Conservation (phyloP, 1,140 invertebrate genomes). For the Apolygus lucorum region DNA sequence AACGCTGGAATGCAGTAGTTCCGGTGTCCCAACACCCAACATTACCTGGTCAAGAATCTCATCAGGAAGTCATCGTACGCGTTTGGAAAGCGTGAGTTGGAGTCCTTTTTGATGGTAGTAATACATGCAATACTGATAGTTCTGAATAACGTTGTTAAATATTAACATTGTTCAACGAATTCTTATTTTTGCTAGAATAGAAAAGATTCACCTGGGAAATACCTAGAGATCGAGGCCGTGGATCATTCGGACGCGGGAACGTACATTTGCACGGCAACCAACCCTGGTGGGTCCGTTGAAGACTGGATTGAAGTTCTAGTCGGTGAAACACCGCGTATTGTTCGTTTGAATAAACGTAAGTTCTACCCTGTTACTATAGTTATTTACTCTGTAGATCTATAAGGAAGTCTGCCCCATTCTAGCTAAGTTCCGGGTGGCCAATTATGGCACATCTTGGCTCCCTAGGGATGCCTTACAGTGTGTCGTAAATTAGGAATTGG, state of each 20-base stretch:
- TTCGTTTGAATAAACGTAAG: no score
- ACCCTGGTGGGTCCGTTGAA: slow-evolving; percentile 22
- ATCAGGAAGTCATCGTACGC: no score
- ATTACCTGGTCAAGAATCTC: slow-evolving; percentile 68
- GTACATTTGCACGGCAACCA: slow-evolving; percentile 31
- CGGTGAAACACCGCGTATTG: neutral
- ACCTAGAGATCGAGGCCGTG: slow-evolving; percentile 31
- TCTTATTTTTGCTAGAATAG: neutral
- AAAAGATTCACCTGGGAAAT: neutral
- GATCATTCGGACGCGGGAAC: slow-evolving; percentile 29
- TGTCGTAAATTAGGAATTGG: no score
- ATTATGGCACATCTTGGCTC: no score
- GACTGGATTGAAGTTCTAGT: slow-evolving; percentile 21
- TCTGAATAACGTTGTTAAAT: no score
- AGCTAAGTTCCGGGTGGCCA: no score
- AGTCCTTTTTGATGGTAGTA: no score
- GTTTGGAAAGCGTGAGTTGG: neutral
- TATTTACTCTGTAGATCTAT: no score
- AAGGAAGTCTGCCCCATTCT: no score
- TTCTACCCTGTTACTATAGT: no score
- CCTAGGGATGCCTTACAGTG: no score
- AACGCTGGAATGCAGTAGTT: slow-evolving; percentile 33
- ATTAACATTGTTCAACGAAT: neutral
- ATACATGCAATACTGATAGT: no score
- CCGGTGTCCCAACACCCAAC: slow-evolving; percentile 69